Percentiles rank a stretch among this genome's conserved stretches.
These are phyloP conservation scores for Heliconius nattereri DNA, from an alignment of 1,140 invertebrate species.

Conservation along the genomic window DNA sequence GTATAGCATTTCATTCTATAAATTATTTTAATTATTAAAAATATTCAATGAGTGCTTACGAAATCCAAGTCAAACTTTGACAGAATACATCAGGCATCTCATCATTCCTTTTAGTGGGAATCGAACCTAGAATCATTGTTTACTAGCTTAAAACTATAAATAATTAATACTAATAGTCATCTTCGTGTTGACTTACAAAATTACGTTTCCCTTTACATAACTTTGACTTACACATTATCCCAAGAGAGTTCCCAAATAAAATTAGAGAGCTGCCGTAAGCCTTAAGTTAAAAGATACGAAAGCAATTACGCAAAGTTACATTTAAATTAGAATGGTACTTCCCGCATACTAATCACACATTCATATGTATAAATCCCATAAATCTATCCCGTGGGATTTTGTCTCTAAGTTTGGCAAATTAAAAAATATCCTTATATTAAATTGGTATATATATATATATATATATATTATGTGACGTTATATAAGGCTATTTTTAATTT, in stretches of 20 bases:
- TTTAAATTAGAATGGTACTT: background rate
- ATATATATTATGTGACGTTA: too few species aligned
- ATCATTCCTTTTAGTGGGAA: too few species aligned
- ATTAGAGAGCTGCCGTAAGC: background rate
- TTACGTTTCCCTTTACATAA: background rate
- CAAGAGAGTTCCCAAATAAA: background rate
- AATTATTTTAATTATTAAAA: background rate
- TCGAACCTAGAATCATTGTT: too few species aligned
- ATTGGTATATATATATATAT: too few species aligned
- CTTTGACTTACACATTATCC: background rate
- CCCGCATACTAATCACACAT: conserved; percentile 5
- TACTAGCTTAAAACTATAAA: background rate
- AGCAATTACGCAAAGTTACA: conserved; percentile 8
- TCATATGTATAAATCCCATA: background rate
- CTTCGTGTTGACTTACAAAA: background rate
- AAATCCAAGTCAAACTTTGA: too few species aligned
- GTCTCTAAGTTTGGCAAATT: background rate
- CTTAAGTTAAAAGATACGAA: conserved; percentile 4
- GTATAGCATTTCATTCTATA: too few species aligned
- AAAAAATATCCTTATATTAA: too few species aligned
- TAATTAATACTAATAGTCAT: background rate
- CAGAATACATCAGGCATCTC: too few species aligned
- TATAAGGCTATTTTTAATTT: too few species aligned
- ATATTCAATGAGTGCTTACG: background rate
- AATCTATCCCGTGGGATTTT: background rate